These are phyloP conservation scores for Hoplodrina blanda DNA, from an alignment of 2,888 invertebrate genomes.

Conservation along the genomic window DNA sequence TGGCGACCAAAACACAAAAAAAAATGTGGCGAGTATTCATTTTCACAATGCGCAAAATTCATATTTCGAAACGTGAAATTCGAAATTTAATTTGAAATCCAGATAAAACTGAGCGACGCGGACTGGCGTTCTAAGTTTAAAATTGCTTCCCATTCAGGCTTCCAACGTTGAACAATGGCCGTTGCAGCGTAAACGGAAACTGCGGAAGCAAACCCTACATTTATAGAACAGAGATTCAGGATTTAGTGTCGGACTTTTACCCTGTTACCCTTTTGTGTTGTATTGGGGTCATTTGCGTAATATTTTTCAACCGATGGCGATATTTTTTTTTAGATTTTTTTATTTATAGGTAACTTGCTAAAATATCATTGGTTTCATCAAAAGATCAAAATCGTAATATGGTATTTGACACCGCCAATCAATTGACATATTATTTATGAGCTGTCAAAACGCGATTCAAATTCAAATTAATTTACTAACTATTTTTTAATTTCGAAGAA, in stretches of 20 bases:
- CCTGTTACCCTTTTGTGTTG: conserved; percentile 16
- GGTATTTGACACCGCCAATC: too few relatives aligned
- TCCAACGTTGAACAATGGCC: conserved; percentile 66
- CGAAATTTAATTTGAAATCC: conserved; percentile 61
- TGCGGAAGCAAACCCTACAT: conserved; percentile 57
- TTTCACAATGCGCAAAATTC: conserved; percentile 41
- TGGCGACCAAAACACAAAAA: conserved; percentile 26
- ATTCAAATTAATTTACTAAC: too few relatives aligned
- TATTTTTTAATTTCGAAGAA: too few relatives aligned
- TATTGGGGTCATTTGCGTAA: conserved; percentile 18
- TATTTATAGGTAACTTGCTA: too few relatives aligned
- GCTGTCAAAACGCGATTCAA: too few relatives aligned
- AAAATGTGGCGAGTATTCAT: conserved; percentile 33
- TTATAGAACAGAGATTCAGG: conserved; percentile 36
- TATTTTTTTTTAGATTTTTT: neutral
- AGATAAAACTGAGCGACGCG: conserved; percentile 52
- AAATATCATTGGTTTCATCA: too few relatives aligned
- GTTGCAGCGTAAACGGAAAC: conserved; percentile 50
- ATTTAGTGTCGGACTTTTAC: conserved; percentile 38
- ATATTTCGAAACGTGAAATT: conserved; percentile 57
- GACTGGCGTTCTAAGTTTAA: conserved; percentile 70
- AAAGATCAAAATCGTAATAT: too few relatives aligned
- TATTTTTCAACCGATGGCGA: neutral
- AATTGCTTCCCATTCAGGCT: conserved; percentile 77
- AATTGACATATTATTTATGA: too few relatives aligned